Evolutionary conservation across 2,113 vertebrate genomes (phyloP).

Genomic region (Leptobrachium leishanense): DNA sequence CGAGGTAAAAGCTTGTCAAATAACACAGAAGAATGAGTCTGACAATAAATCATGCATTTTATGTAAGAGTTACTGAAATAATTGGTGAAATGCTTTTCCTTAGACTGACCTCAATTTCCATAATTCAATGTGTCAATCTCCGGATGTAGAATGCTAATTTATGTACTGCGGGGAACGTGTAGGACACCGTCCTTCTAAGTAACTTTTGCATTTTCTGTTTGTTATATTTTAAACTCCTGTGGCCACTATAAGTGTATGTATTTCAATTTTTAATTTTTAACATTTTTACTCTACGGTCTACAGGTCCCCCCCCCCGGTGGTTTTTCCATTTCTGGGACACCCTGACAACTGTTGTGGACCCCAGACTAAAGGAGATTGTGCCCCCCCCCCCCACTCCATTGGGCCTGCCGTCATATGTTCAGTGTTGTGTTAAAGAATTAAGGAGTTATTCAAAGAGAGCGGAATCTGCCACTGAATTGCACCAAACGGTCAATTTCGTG

Average conservation of each 20-base stretch:
- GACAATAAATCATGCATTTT: conserved; percentile 31
- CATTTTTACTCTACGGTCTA: too few species aligned
- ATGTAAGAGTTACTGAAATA: conserved; percentile 24
- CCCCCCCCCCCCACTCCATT: too few species aligned
- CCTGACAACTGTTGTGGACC: too few species aligned
- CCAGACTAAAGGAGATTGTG: too few species aligned
- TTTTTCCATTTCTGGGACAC: too few species aligned
- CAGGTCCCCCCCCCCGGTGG: too few species aligned
- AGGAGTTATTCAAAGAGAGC: too few species aligned
- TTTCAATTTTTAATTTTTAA: too few species aligned
- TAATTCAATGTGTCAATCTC: neutral
- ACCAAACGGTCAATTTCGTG: too few species aligned
- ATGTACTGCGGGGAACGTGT: neutral
- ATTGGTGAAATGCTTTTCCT: neutral
- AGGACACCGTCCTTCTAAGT: neutral
- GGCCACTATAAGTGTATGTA: neutral
- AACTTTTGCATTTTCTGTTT: neutral
- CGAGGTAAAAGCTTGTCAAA: conserved; percentile 12
- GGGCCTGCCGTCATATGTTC: too few species aligned
- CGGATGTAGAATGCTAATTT: neutral
- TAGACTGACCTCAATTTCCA: neutral
- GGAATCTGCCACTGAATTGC: too few species aligned
- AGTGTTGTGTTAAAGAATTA: too few species aligned
- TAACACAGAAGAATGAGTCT: conserved; percentile 15
- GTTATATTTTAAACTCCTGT: neutral